A percentile compares a stretch with the other conserved stretches of the same genome.
Evolutionary conservation across 2,113 vertebrate genomes (phyloP).

Genomic region (Phylloscopus whistleri): DNA sequence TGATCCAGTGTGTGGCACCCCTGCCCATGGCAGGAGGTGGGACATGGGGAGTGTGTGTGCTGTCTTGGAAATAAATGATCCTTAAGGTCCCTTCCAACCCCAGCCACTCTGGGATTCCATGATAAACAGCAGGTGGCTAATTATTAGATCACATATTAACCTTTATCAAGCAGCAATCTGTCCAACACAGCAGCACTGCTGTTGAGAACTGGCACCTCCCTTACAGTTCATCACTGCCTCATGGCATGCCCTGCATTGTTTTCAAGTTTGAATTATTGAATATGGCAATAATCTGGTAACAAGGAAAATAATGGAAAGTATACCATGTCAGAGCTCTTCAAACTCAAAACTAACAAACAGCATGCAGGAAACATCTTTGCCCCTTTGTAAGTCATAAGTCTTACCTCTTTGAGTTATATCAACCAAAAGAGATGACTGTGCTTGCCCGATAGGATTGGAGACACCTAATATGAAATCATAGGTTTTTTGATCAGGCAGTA

Average conservation of each 20-base stretch:
- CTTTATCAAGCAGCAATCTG: not conserved
- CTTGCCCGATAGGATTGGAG: slow-evolving; percentile 62
- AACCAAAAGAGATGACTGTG: slow-evolving; percentile 52
- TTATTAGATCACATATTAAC: not conserved
- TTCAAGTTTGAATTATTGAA: not conserved
- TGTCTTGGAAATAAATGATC: not conserved
- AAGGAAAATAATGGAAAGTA: not conserved
- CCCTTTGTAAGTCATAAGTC: not conserved
- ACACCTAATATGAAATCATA: slow-evolving; percentile 68
- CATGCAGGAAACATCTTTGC: not conserved
- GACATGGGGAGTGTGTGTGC: not conserved
- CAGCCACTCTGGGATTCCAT: not conserved
- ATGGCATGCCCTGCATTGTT: not conserved
- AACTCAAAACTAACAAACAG: not conserved
- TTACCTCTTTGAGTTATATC: slow-evolving; percentile 73
- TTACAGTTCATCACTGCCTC: not conserved
- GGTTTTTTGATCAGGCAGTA: slow-evolving; percentile 55
- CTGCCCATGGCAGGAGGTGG: not conserved
- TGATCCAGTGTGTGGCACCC: rapidly evolving
- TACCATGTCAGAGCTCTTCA: not conserved
- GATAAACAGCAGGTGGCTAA: not conserved
- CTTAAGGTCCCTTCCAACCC: not conserved
- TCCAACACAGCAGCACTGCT: not conserved
- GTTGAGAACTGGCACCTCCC: not conserved
- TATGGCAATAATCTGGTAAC: not conserved